Conservation (phyloP, 2,113 vertebrate genomes). For the Sorex fumeus region DNA sequence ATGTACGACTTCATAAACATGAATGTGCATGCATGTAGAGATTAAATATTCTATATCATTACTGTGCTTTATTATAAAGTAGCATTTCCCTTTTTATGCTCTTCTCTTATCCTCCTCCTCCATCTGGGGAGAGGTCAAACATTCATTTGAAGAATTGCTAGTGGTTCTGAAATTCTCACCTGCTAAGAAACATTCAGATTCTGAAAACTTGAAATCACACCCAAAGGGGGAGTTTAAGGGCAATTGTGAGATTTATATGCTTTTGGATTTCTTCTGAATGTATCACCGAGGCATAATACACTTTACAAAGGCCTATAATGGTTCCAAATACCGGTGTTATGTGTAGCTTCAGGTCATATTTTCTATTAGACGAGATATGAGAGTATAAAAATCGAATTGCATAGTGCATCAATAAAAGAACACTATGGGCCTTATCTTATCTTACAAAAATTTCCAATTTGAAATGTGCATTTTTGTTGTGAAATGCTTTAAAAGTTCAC, state of each 20-base stretch:
- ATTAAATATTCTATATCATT: slow-evolving; percentile 44
- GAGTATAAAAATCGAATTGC: slow-evolving; percentile 81
- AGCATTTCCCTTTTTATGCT: slow-evolving; percentile 31
- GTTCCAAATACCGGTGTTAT: slow-evolving; percentile 76
- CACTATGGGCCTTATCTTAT: slow-evolving; percentile 75
- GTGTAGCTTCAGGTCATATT: slow-evolving; percentile 80
- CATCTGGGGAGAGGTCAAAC: slow-evolving; percentile 70
- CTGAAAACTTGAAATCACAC: slow-evolving; percentile 75
- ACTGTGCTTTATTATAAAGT: slow-evolving; percentile 42
- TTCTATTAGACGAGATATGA: slow-evolving; percentile 83
- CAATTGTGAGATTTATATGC: slow-evolving; percentile 67
- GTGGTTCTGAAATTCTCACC: slow-evolving; percentile 74
- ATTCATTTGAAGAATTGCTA: slow-evolving; percentile 75
- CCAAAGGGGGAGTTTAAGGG: slow-evolving; percentile 70
- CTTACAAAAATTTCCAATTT: slow-evolving; percentile 75
- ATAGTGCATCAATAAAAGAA: slow-evolving; percentile 81
- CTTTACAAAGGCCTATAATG: slow-evolving; percentile 79
- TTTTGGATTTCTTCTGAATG: slow-evolving; percentile 81
- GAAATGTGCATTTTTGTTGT: slow-evolving; percentile 79
- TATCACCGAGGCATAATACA: slow-evolving; percentile 79
- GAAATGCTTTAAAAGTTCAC: slow-evolving; percentile 79
- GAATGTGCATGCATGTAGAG: neutral
- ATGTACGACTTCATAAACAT: neutral
- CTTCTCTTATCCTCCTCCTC: slow-evolving; percentile 26
- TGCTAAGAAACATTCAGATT: slow-evolving; percentile 72